Evolutionary conservation across 2,113 vertebrate genomes (phyloP).

Genomic region (Procapra przewalskii): DNA sequence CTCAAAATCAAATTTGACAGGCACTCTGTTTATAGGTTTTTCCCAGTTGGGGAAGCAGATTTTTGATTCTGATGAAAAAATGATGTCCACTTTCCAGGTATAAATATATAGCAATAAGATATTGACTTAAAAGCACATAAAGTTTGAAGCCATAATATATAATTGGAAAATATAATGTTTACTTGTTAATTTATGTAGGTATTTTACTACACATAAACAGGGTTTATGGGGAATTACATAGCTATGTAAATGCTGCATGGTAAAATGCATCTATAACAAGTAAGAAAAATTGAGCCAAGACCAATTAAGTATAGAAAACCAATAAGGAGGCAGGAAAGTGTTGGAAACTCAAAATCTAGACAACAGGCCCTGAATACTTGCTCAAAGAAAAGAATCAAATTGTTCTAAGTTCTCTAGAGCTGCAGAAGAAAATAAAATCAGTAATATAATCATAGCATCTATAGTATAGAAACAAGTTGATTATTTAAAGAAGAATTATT

Average conservation of each 20-base stretch:
- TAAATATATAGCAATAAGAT: not conserved
- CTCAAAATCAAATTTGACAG: not conserved
- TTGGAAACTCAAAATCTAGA: not conserved
- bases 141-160: not conserved
- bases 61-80: not conserved
- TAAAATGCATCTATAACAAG: not conserved
- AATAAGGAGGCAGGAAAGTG: not conserved
- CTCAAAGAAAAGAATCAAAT: not conserved
- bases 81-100: not conserved
- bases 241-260: not conserved
- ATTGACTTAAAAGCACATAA: slow-evolving; percentile 9
- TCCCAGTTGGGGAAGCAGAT: not conserved
- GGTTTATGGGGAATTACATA: not conserved
- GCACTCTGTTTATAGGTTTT: not conserved
- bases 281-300: not conserved
- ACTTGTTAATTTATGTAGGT: not conserved
- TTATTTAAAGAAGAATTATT: not conserved
- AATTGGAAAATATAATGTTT: slow-evolving; percentile 9
- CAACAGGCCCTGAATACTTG: not conserved
- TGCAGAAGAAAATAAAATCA: not conserved
- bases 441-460: not conserved
- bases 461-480: not conserved
- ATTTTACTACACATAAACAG: not conserved
- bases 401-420: not conserved
- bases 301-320: not conserved